Conservation (phyloP, 2,113 vertebrate species). For the Pterocles gutturalis region DNA sequence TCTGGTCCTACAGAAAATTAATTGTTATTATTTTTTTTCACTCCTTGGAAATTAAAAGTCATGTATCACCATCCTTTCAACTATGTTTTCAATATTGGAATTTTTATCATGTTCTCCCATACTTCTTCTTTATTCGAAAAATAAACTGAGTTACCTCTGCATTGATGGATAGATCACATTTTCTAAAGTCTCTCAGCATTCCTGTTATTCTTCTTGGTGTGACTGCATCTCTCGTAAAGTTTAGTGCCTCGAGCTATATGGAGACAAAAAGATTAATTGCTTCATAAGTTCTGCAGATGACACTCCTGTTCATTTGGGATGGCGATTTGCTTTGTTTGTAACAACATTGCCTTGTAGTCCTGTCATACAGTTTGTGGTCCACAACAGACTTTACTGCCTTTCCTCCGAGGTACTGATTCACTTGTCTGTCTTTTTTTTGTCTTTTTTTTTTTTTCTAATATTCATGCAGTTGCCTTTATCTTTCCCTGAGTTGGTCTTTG, state of each 20-base stretch:
- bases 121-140: constrained; percentile 6
- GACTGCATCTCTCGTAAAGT: not conserved
- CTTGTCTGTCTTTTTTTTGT: not conserved
- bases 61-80: not conserved
- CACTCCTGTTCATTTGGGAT: constrained; percentile 3
- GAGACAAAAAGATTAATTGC: constrained; percentile 48
- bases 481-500: not conserved
- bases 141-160: not conserved
- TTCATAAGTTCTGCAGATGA: constrained; percentile 56
- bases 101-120: not conserved
- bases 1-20: not conserved
- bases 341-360: not conserved
- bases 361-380: not conserved
- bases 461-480: not conserved
- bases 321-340: not conserved
- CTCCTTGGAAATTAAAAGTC: not conserved
- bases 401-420: not conserved
- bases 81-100: not conserved
- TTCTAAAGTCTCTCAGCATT: not conserved
- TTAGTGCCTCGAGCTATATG: not conserved
- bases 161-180: constrained; percentile 19
- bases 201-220: not conserved
- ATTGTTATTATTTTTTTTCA: constrained; percentile 6
- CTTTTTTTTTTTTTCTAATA: not conserved
- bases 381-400: not conserved